phyloP scores from a whole-genome alignment of 1,140 invertebrate species.

The Popillia japonica region DNA sequence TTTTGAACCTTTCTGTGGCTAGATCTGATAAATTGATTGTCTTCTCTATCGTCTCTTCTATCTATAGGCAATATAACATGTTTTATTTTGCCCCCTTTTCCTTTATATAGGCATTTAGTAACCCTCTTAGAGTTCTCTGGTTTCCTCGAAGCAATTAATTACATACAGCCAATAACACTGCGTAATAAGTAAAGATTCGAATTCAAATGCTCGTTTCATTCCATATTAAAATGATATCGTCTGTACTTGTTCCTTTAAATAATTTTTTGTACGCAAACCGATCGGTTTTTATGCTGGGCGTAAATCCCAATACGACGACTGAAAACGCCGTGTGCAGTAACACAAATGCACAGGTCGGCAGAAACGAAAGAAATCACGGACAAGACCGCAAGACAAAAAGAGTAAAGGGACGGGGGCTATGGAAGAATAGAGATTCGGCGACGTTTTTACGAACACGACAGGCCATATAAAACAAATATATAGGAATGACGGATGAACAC shows the following conservation, averaged over 20 bases:
- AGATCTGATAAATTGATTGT: too few species aligned
- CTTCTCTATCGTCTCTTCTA: too few species aligned
- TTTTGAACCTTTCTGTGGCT: too few species aligned
- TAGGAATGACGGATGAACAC: conserved; percentile 52
- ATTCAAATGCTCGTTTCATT: too few species aligned
- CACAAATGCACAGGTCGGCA: conserved; percentile 28
- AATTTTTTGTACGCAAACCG: neutral
- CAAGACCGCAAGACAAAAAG: conserved; percentile 27
- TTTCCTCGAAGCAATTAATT: too few species aligned
- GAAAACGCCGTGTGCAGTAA: conserved; percentile 28
- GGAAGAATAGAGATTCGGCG: conserved; percentile 26
- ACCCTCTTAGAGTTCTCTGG: too few species aligned
- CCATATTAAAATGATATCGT: neutral
- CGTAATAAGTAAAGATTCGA: too few species aligned
- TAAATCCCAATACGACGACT: conserved; percentile 18
- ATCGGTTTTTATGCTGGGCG: conserved; percentile 2
- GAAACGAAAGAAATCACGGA: conserved; percentile 25
- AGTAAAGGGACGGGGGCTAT: neutral
- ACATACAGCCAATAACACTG: too few species aligned
- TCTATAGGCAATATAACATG: too few species aligned
- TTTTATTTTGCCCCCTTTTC: too few species aligned
- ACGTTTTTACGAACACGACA: conserved; percentile 49
- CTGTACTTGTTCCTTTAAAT: neutral
- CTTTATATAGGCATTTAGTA: too few species aligned
- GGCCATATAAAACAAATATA: conserved; percentile 53